Conservation (phyloP, 2,888 invertebrate genomes). For the Andricus curvator region DNA sequence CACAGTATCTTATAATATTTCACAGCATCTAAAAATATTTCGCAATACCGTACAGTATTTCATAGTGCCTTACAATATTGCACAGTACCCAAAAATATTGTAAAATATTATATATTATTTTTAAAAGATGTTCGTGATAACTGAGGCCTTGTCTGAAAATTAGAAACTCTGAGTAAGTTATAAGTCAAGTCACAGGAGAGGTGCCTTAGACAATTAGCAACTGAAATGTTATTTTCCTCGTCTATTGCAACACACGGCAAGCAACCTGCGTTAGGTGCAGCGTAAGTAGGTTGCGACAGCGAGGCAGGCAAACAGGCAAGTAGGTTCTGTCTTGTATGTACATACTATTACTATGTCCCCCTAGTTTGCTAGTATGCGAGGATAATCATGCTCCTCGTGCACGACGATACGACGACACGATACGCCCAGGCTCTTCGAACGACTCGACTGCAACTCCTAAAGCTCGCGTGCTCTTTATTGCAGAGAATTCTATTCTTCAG, state of each 20-base stretch:
- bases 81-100: slow-evolving; percentile 1
- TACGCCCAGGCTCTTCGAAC: slow-evolving; percentile 12
- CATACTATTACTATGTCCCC: not conserved
- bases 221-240: slow-evolving; percentile 27
- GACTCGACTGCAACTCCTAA: not conserved
- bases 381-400: slow-evolving; percentile 3
- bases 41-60: too few relatives aligned
- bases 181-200: slow-evolving; percentile 14
- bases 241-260: slow-evolving; percentile 28
- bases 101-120: not conserved
- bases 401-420: slow-evolving; percentile 17
- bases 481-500: slow-evolving; percentile 32
- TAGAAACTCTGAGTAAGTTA: not conserved
- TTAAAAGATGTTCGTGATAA: not conserved
- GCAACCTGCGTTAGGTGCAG: slow-evolving; percentile 34
- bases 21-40: too few relatives aligned
- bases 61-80: too few relatives aligned
- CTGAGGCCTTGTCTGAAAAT: not conserved
- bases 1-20: too few relatives aligned
- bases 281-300: slow-evolving; percentile 64
- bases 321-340: slow-evolving; percentile 23
- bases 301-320: slow-evolving; percentile 48
- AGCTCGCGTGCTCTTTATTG: slow-evolving; percentile 32
- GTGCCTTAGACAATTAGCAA: slow-evolving; percentile 30
- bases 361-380: slow-evolving; percentile 1